Evolutionary conservation across 1,140 invertebrate species (phyloP).

Genomic region (Ips nitidus): DNA sequence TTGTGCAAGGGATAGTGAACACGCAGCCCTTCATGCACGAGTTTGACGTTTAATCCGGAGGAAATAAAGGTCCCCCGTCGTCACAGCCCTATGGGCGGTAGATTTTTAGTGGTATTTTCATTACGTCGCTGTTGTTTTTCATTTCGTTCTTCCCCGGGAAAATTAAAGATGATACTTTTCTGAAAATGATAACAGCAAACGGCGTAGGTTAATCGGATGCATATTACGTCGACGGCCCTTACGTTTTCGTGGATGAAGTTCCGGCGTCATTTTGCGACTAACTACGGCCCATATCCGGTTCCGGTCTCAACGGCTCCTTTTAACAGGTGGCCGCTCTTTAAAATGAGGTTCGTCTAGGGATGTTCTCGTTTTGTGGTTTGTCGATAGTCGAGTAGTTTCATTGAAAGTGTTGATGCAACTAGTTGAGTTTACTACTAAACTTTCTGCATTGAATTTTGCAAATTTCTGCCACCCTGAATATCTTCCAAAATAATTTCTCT

Average conservation of each 20-base stretch:
- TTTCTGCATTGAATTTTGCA: no score
- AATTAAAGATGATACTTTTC: constrained; percentile 1
- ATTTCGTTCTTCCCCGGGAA: neutral
- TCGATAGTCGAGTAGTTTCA: no score
- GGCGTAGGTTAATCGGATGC: neutral
- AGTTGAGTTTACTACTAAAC: no score
- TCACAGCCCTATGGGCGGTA: neutral
- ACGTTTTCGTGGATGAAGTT: neutral
- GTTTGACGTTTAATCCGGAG: constrained; percentile 10
- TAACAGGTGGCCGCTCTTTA: neutral
- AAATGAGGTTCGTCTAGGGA: no score
- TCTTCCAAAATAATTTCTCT: no score
- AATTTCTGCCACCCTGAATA: no score
- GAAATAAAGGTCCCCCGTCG: constrained; percentile 5
- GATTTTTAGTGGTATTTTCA: constrained; percentile 3
- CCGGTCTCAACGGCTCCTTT: constrained; percentile 1
- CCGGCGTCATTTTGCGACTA: constrained; percentile 2
- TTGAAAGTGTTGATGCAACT: no score
- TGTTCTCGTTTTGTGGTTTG: no score
- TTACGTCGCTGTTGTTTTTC: constrained; percentile 6
- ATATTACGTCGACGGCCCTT: neutral
- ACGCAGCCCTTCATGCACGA: constrained; percentile 7
- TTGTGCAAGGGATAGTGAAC: neutral
- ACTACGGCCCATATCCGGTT: constrained; percentile 6
- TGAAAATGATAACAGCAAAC: neutral